Conservation (phyloP, 2,888 invertebrate genomes). For the Geophilus truncorum region DNA sequence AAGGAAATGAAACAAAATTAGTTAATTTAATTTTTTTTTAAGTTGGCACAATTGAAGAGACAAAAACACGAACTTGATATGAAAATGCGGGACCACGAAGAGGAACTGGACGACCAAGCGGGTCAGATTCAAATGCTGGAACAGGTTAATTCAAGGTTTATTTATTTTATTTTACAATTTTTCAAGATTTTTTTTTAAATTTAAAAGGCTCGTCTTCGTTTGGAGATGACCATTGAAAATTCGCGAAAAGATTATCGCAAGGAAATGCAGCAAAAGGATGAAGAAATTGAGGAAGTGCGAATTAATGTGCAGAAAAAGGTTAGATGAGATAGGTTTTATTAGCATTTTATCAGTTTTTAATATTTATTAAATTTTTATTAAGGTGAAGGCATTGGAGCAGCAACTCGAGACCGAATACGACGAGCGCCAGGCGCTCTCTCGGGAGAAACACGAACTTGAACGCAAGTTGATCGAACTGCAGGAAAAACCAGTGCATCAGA, state of each 20-base stretch:
- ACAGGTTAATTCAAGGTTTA: conserved; percentile 53
- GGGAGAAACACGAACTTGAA: conserved; percentile 89
- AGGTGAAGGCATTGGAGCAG: conserved; percentile 70
- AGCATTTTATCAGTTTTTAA: not conserved
- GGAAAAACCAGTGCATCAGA: conserved; percentile 55
- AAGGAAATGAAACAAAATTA: not conserved
- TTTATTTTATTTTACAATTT: conserved; percentile 15
- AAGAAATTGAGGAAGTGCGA: conserved; percentile 87
- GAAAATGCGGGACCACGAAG: conserved; percentile 70
- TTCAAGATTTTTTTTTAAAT: conserved; percentile 8
- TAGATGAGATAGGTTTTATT: not conserved
- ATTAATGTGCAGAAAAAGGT: conserved; percentile 87
- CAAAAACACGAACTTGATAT: conserved; percentile 82
- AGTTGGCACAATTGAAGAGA: conserved; percentile 65
- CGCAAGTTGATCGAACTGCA: conserved; percentile 72
- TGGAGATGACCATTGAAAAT: conserved; percentile 91
- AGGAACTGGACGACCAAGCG: conserved; percentile 91
- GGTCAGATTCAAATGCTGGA: conserved; percentile 84
- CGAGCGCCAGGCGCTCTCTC: conserved; percentile 74
- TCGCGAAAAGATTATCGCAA: conserved; percentile 83
- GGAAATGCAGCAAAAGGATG: conserved; percentile 84
- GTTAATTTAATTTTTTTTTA: not conserved
- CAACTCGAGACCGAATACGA: conserved; percentile 91
- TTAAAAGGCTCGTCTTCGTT: conserved; percentile 74
- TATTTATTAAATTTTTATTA: conserved; percentile 36